Percentiles rank a stretch among this genome's conserved stretches.
phyloP scores from a whole-genome alignment of 1,140 invertebrate genomes.

The Aphelinus certus region DNA sequence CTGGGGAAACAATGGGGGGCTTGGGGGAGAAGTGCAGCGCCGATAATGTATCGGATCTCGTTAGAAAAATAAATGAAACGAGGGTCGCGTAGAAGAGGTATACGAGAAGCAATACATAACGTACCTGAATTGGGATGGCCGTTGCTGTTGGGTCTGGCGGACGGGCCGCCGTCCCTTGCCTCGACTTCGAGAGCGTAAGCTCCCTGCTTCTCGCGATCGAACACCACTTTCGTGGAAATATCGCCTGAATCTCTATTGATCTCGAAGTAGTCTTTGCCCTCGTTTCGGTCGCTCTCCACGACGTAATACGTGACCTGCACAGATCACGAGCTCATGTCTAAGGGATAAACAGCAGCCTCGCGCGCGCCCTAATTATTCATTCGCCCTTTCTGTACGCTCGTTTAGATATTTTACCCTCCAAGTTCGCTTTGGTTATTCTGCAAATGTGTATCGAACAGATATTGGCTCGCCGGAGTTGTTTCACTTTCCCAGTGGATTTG shows the following conservation, averaged over 20 bases:
- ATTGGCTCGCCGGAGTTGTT: neutral
- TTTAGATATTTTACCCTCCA: neutral
- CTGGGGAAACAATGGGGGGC: neutral
- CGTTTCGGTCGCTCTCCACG: constrained; percentile 87
- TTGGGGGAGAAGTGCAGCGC: neutral
- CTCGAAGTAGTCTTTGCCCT: constrained; percentile 93
- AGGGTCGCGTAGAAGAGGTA: neutral
- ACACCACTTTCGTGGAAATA: constrained; percentile 92
- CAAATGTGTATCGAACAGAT: neutral
- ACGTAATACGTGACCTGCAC: constrained; percentile 88
- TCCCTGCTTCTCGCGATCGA: constrained; percentile 93
- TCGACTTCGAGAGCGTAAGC: constrained; percentile 94
- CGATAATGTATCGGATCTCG: neutral
- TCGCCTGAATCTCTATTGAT: constrained; percentile 93
- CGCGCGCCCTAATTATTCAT: neutral
- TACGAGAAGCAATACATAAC: constrained; percentile 49
- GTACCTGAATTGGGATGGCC: constrained; percentile 92
- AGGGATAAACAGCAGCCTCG: neutral
- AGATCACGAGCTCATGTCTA: neutral
- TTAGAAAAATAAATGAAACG: neutral
- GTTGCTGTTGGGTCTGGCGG: constrained; percentile 88
- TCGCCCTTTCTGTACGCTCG: neutral
- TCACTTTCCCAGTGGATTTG: neutral
- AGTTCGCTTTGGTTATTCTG: neutral
- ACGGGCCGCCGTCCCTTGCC: constrained; percentile 91